A percentile compares a stretch with the other conserved stretches of the same genome.
Evolutionary conservation across 2,797 vertebrate genomes (phyloP).

Genomic region (Poeciliopsis presidionis): DNA sequence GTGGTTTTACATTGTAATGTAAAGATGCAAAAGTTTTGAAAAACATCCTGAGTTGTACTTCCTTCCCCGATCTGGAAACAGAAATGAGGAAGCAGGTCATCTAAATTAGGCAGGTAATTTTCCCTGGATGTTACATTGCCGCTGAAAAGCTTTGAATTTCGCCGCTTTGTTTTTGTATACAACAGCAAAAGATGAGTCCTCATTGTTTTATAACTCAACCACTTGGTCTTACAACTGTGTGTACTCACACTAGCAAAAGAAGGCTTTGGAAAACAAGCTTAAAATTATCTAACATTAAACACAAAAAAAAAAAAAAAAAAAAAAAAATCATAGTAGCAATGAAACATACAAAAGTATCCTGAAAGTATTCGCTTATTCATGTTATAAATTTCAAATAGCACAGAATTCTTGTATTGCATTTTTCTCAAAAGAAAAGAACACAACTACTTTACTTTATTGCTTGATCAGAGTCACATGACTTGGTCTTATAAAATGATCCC

Average conservation of each 20-base stretch:
- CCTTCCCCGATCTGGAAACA: conserved; percentile 5
- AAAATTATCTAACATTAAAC: background rate
- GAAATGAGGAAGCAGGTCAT: background rate
- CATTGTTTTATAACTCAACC: background rate
- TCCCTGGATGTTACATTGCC: background rate
- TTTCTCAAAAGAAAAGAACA: background rate
- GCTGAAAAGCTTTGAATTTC: background rate
- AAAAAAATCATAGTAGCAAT: background rate
- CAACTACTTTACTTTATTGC: background rate
- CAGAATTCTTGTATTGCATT: background rate
- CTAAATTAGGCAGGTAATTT: background rate
- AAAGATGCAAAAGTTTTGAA: conserved; percentile 2
- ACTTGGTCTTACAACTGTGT: background rate
- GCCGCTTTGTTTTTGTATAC: background rate
- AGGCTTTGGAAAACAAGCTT: background rate
- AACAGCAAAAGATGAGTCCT: background rate
- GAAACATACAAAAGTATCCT: background rate
- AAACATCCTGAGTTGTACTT: background rate
- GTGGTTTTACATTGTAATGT: background rate
- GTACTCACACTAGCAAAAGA: background rate
- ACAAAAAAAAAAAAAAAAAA: fast-evolving
- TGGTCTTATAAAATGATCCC: background rate
- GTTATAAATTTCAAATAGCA: background rate
- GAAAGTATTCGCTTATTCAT: background rate
- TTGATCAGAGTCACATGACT: background rate